Evolutionary conservation across 2,888 invertebrate species (phyloP).

Genomic region (Galerucella calmariensis): DNA sequence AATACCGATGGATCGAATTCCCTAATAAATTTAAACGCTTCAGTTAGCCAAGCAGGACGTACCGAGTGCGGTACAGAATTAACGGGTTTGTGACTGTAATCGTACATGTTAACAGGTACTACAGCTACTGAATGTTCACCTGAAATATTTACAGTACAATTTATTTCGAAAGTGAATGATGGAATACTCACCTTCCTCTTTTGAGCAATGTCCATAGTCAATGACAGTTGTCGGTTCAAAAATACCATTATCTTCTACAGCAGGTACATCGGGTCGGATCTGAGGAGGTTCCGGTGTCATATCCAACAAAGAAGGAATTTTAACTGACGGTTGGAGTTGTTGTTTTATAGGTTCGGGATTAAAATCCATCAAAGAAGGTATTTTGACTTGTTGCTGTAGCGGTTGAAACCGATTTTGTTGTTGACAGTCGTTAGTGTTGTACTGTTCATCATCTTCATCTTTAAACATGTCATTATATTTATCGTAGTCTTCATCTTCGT

Average conservation of each 20-base stretch:
- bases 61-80: conserved; percentile 63
- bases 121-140: conserved; percentile 66
- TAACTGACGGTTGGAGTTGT: conserved; percentile 17
- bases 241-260: conserved; percentile 59
- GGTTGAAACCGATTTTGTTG: not conserved
- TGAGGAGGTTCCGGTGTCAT: conserved; percentile 32
- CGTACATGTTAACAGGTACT: conserved; percentile 75
- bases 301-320: conserved; percentile 35
- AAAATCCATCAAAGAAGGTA: not conserved
- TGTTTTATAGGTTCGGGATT: not conserved
- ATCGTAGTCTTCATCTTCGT: conserved; percentile 51
- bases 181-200: conserved; percentile 64
- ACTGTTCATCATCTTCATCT: conserved; percentile 48
- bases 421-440: conserved; percentile 23
- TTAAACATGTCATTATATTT: conserved; percentile 49
- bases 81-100: conserved; percentile 74
- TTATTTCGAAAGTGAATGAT: not conserved
- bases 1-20: conserved; percentile 59
- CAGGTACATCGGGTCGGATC: not conserved
- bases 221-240: conserved; percentile 73
- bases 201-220: conserved; percentile 77
- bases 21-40: conserved; percentile 57
- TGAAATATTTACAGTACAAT: too few relatives aligned
- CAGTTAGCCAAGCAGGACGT: conserved; percentile 61
- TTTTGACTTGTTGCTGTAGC: conserved; percentile 10